Conservation (phyloP, 2,113 vertebrate species). For the Sclerurus mexicanus region DNA sequence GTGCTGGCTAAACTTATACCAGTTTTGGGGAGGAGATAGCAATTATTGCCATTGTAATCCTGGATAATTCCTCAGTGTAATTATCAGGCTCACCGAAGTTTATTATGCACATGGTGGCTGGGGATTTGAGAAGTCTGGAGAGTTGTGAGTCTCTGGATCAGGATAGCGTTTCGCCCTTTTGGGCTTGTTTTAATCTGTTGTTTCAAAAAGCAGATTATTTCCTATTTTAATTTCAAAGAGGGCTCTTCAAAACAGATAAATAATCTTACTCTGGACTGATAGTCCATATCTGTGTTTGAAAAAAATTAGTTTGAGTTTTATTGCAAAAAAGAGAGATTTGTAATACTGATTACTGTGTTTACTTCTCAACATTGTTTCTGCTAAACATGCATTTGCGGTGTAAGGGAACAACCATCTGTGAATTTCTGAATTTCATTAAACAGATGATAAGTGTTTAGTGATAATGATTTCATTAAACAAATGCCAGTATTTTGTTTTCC, state of each 20-base stretch:
- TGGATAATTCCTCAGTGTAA: conserved; percentile 1
- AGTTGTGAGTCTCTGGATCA: background rate
- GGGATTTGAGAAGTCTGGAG: background rate
- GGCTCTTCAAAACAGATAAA: background rate
- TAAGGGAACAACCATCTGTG: conserved; percentile 43
- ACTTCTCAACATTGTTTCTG: conserved; percentile 26
- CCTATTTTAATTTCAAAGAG: conserved; percentile 27
- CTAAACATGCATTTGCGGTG: conserved; percentile 21
- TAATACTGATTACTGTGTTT: conserved; percentile 31
- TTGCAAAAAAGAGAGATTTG: background rate
- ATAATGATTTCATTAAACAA: conserved; percentile 60
- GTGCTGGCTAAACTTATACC: background rate
- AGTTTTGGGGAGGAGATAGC: background rate
- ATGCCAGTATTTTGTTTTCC: conserved; percentile 40
- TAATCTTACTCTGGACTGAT: background rate
- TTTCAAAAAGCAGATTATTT: conserved; percentile 45
- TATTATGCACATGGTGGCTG: background rate
- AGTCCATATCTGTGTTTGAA: background rate
- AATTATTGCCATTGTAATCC: conserved; percentile 42
- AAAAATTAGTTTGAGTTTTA: background rate
- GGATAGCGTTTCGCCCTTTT: background rate
- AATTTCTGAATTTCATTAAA: conserved; percentile 56
- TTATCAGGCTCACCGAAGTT: conserved; percentile 4
- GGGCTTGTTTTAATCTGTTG: conserved; percentile 2
- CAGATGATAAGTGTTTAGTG: conserved; percentile 50